Evolutionary conservation across 2,888 invertebrate genomes (phyloP).

Genomic region (Eledona agricola): DNA sequence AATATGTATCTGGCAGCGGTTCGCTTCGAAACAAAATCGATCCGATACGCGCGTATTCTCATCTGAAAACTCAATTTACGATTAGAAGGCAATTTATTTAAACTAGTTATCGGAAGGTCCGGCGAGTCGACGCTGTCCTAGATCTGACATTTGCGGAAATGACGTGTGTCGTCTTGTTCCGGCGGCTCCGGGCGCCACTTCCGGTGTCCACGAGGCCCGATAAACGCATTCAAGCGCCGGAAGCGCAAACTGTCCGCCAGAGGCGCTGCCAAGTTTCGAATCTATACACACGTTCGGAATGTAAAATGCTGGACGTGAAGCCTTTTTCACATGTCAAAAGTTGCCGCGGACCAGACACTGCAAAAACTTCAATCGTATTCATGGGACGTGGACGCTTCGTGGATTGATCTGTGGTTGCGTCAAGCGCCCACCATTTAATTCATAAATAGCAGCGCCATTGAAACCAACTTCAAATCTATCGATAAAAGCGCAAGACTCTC

Average conservation of each 20-base stretch:
- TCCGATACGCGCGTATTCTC: slow-evolving; percentile 12
- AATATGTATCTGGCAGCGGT: neutral
- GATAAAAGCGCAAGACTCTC: too few species aligned
- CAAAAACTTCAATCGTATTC: too few species aligned
- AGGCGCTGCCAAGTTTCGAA: slow-evolving; percentile 56
- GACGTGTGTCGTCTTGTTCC: slow-evolving; percentile 64
- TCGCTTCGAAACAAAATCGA: slow-evolving; percentile 28
- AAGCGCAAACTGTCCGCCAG: slow-evolving; percentile 61
- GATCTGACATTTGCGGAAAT: slow-evolving; percentile 62
- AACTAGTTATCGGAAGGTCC: slow-evolving; percentile 43
- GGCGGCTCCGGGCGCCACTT: slow-evolving; percentile 61
- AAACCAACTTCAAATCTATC: too few species aligned
- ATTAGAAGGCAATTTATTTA: slow-evolving; percentile 45
- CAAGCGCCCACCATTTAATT: too few species aligned
- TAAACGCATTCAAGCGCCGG: slow-evolving; percentile 62
- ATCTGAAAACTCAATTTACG: slow-evolving; percentile 32
- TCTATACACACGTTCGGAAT: too few species aligned
- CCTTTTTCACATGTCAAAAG: too few species aligned
- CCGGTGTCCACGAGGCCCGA: slow-evolving; percentile 60
- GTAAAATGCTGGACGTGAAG: too few species aligned
- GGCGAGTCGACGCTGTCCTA: slow-evolving; percentile 49
- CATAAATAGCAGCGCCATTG: too few species aligned
- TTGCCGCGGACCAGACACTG: too few species aligned
- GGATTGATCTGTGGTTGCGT: too few species aligned
- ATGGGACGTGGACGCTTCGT: too few species aligned